A percentile compares a stretch with the other conserved stretches of the same genome.
Conservation (phyloP, 37 sponge, comb jelly and placozoan species). For the Chondrosia reniformis region DNA sequence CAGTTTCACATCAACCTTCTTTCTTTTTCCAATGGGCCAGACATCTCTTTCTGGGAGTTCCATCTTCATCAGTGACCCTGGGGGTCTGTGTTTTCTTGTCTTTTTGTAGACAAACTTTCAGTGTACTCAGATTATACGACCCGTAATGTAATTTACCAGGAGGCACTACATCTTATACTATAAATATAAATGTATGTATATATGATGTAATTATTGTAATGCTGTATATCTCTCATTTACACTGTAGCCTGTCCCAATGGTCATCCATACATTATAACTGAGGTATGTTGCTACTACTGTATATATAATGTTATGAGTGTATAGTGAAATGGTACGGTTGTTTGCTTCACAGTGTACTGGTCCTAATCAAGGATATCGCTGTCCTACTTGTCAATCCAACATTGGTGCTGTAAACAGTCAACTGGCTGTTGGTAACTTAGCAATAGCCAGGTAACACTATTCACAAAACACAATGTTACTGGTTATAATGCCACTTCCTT, state of each 20-base stretch:
- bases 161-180: too few species aligned
- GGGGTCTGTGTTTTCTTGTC: too few species aligned
- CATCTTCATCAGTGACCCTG: too few species aligned
- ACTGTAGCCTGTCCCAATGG: constrained; percentile 19
- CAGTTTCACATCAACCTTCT: too few species aligned
- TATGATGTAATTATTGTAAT: not conserved
- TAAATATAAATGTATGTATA: not conserved
- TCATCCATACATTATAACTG: constrained; percentile 2
- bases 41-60: too few species aligned
- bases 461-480: not conserved
- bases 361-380: not conserved
- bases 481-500: not conserved
- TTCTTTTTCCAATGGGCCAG: too few species aligned
- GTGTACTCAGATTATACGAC: too few species aligned
- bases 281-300: not conserved
- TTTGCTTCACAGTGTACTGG: not conserved
- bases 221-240: not conserved
- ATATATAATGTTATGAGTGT: not conserved
- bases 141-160: too few species aligned
- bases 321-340: not conserved
- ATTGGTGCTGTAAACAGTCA: constrained; percentile 9
- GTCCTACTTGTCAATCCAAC: not conserved
- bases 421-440: not conserved
- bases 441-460: not conserved
- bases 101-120: too few species aligned